Evolutionary conservation across 2,113 vertebrate genomes (phyloP), one percentile per base, ranked within the genome.

Genomic region (Melanerpes aurifrons): DNA sequence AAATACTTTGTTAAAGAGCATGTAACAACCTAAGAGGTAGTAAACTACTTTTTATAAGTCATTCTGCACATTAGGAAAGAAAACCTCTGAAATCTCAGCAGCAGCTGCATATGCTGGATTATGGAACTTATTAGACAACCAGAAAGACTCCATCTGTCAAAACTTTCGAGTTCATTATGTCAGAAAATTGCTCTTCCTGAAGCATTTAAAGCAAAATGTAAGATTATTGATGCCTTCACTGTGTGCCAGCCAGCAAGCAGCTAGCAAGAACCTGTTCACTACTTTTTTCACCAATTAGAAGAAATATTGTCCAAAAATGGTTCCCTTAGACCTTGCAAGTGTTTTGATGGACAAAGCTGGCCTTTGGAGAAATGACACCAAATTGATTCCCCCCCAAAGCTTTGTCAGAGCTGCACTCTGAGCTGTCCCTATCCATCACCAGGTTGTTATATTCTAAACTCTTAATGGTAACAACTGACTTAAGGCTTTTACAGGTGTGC

Each of bases 101-200:
- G 53, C 69, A 74, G 47, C 2, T 67, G 40, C 35, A 62, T 59
- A 9, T 2, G 47, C 8, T 62, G 15, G 56, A 53, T 69, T 75
- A 76, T 2, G 6, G 63, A 91, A 79, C 29, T 76, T 82, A 58
- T 50, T 70, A 89, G 63, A 75, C 37, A 92, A 89, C 81, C 16
- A 31, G 13, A 8, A 8, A 10, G 15, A 45, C 28, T 87, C 62
- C 47, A n/a, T 70, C n/a, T 43, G 77, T 85, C 67, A 87, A 79
- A 92, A 91, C 26, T 66, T 48, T 73, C 21, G 63, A 71, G 61
- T 80, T 90, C 78, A 80, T 82, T 47, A 75, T 59, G 31, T 70
- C 48, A 91, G 61, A 59, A 94, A 91, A 95, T 62, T 90, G 35
- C 17, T 86, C 89, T 79, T 86, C 40, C 47, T 28, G 16, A 86